Evolutionary conservation across 2,888 invertebrate genomes (phyloP).

Genomic region (Noctuana brunneofusca): DNA sequence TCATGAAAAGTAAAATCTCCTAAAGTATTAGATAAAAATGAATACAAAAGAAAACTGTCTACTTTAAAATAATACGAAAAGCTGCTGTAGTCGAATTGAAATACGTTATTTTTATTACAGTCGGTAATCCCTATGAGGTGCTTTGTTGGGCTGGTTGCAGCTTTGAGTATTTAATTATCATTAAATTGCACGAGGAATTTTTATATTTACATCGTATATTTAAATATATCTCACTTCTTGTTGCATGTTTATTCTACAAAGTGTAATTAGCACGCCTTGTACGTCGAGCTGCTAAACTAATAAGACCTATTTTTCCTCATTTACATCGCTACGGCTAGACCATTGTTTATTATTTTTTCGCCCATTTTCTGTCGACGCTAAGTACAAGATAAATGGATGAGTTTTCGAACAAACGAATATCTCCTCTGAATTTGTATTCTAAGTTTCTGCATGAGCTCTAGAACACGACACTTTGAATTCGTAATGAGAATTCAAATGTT

Average conservation of each 20-base stretch:
- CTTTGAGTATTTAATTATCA: not conserved
- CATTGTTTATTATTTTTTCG: conserved; percentile 24
- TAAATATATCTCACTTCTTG: not conserved
- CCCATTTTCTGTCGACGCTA: conserved; percentile 15
- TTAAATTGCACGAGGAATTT: not conserved
- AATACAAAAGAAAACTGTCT: too few relatives aligned
- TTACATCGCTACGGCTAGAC: conserved; percentile 5
- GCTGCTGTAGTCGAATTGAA: too few relatives aligned
- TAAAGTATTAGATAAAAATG: too few relatives aligned
- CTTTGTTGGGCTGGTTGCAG: too few relatives aligned
- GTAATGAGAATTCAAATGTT: conserved; percentile 25
- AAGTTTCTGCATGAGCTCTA: conserved; percentile 28
- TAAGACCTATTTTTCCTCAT: conserved; percentile 19
- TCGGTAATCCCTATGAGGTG: too few relatives aligned
- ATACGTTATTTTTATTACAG: too few relatives aligned
- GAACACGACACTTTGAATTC: conserved; percentile 27
- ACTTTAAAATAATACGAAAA: too few relatives aligned
- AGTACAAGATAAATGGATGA: conserved; percentile 27
- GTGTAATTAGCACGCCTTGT: not conserved
- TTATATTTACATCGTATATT: not conserved
- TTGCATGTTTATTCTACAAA: not conserved
- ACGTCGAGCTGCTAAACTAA: conserved; percentile 13
- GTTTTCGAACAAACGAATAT: conserved; percentile 25
- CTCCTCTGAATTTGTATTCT: conserved; percentile 26
- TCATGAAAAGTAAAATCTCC: too few relatives aligned